Base-by-base conservation (phyloP, 2,113 vertebrate species). In the Pelmatolapia mariae region DNA sequence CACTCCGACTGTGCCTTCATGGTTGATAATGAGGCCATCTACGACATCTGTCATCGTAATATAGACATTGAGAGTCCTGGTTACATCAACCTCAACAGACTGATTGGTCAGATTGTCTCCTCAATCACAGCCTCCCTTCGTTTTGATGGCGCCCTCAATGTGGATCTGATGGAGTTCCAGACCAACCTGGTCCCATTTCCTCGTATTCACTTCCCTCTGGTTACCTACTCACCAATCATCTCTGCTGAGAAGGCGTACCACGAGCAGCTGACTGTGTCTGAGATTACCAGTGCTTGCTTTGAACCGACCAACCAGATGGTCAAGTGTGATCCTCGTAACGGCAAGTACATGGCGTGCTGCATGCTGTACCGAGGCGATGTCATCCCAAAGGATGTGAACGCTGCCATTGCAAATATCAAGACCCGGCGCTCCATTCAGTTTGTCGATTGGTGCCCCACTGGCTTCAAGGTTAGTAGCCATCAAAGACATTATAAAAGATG, bases 21-120 rank as follows among this genome's bases (percentile, higher is more conserved):
- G 97, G 97, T 98, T 10, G 97, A 98, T 90, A 98, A 97, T 1
- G 97, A 98, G 94, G 97, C 98, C 86, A 98, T 98, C 94, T 98
- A 97, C 15, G 97, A 98, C 89, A 97, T 98, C 85, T 98, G 97
- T 76, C 94, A 86, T 5, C 92, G 96, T 83, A 98, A 98, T 84
- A 95, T 97, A 91, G 97, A 98, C 93, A 98, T 97, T 3, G 97
- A 97, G 22, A 96, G 96, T 82, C 97, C 97, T 0, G 95, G 96
- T 38, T 98, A 98, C 94, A 96, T 96, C 89, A 98, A 97, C 81
- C 97, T 98, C 50, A 97, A 97, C 82, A 95, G 97, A 45, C 94
- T 98, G 86, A 98, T 98, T 3, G 96, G 96, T 19, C 97, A 98
- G 95, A 97, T 97, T 0, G 97, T 98, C 0, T 98, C 98, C 36